Percentiles rank a stretch among this genome's conserved stretches.
phyloP scores from a whole-genome alignment of 2,797 vertebrate species.

The Semotilus atromaculatus region DNA sequence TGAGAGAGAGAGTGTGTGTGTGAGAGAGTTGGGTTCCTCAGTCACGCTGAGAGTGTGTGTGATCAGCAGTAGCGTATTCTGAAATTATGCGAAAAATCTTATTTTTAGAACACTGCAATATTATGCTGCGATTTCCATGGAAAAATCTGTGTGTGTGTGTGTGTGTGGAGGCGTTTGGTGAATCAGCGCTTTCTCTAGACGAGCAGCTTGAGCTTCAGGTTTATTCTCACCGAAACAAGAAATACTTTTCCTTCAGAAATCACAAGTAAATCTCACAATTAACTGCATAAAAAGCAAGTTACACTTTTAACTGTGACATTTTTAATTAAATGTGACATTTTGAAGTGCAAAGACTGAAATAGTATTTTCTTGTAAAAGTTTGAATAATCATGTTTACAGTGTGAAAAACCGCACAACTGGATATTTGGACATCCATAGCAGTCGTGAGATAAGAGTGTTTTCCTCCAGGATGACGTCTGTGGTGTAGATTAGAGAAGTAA shows the following conservation, averaged over 20 bases:
- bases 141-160: too few relatives aligned
- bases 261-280: neutral
- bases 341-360: too few relatives aligned
- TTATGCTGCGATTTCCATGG: neutral
- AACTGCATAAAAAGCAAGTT: too few relatives aligned
- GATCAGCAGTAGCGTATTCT: neutral
- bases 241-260: neutral
- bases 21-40: too few relatives aligned
- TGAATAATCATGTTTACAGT: too few relatives aligned
- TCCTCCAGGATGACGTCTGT: too few relatives aligned
- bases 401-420: too few relatives aligned
- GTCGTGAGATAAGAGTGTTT: too few relatives aligned
- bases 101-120: neutral
- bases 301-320: neutral
- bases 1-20: neutral
- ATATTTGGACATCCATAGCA: too few relatives aligned
- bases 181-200: neutral
- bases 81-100: neutral
- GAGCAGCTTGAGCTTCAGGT: neutral
- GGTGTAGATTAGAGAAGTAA: too few relatives aligned
- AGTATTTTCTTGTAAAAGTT: too few relatives aligned
- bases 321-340: accelerated
- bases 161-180: neutral
- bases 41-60: too few relatives aligned
- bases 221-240: neutral